phyloP scores from a whole-genome alignment of 2,888 invertebrate genomes.

The Epinotia nisella region DNA sequence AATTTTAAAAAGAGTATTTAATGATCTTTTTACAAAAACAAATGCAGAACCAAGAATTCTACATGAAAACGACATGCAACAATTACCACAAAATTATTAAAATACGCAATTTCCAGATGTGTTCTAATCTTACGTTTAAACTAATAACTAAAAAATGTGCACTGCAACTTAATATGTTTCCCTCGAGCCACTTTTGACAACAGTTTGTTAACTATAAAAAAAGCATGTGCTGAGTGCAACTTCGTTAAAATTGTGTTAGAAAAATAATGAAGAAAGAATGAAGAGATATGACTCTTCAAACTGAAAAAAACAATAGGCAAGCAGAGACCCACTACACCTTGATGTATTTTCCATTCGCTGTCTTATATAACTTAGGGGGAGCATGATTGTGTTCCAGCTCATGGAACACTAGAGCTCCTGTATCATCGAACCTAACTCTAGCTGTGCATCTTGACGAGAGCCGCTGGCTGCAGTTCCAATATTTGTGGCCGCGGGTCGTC shows the following conservation, averaged over 20 bases:
- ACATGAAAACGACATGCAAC: neutral
- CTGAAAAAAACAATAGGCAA: neutral
- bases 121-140: neutral
- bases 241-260: neutral
- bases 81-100: neutral
- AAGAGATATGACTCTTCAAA: neutral
- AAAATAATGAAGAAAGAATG: neutral
- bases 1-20: neutral
- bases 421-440: constrained; percentile 35
- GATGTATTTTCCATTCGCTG: constrained; percentile 13
- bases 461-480: constrained; percentile 59
- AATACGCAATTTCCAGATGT: neutral
- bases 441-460: constrained; percentile 43
- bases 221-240: no score
- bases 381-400: constrained; percentile 45
- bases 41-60: neutral
- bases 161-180: no score
- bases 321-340: constrained; percentile 3
- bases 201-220: no score
- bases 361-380: constrained; percentile 23
- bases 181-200: no score
- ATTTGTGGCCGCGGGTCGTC: constrained; percentile 60
- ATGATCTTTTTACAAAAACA: neutral
- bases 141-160: no score
- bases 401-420: constrained; percentile 6